Base-by-base conservation (phyloP, 2,113 vertebrate genomes). In the Nothobranchius kuhntae region DNA sequence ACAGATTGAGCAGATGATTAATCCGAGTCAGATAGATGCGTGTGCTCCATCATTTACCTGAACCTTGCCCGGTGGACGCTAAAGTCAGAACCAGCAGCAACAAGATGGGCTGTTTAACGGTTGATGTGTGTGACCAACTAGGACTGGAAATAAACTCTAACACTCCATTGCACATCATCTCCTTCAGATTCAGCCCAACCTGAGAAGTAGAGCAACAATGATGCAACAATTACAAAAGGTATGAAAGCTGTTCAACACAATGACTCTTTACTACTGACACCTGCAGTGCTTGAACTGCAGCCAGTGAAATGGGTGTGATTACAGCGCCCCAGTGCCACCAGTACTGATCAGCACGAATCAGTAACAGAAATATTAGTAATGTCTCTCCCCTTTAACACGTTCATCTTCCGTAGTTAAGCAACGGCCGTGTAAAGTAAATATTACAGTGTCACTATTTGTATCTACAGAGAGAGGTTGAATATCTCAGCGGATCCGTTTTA, bases 121-220 rank as follows among this genome's bases (percentile, higher is more conserved):
- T 44, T 62, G 81, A 75, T 75, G 61, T 58, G 47, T 67, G 62
- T 74, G 72, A 66, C 77, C 58, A 59, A 38, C 35, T 73, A 64
- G 80, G 61, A 67, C 78, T 80, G 73, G 85, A 73, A 81, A 65
- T 75, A 65, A 82, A 83, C 82, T 82, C 77, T 82, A 61, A 76
- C 84, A 91, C 92, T 88, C 91, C 91, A 92, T 92, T 80, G 90
- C 89, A 86, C 91, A 92, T 92, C 73, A 91, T 92, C 76, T 44
- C 74, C 70, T 72, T 69, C 85, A 83, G 84, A 86, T 78, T 80
- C 82, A 81, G 75, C 56, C 64, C 69, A 40, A 78, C 82, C 85
- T 88, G 68, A 21, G 1, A 40, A 30, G 38, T 40, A 40, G 4
- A 40, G 0, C 60, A 5, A 66, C 40, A 73, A 55, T 3, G 6